Evolutionary conservation across 1,140 invertebrate genomes (phyloP).

Genomic region (Ooceraea biroi): DNA sequence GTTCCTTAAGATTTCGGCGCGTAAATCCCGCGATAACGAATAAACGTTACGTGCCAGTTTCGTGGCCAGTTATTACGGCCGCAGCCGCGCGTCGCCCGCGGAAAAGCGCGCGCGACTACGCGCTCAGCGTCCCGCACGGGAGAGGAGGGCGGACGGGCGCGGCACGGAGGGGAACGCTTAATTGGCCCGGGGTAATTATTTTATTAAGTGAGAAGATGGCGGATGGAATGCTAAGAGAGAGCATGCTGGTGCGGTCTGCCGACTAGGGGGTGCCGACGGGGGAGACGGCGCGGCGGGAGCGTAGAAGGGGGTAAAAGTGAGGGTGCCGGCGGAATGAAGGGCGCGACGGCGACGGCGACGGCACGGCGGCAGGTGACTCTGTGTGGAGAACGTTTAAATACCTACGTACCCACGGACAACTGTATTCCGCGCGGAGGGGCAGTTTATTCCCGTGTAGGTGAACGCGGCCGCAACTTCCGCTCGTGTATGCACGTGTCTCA

Average conservation of each 20-base stretch:
- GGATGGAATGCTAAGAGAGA: slow-evolving; percentile 84
- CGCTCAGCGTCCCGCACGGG: slow-evolving; percentile 19
- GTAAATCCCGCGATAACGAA: slow-evolving; percentile 48
- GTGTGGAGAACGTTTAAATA: slow-evolving; percentile 77
- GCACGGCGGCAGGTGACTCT: slow-evolving; percentile 63
- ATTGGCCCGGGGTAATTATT: slow-evolving; percentile 85
- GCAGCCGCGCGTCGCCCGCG: background rate
- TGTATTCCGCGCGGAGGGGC: slow-evolving; percentile 57
- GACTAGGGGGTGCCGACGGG: slow-evolving; percentile 71
- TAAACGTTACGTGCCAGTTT: slow-evolving; percentile 31
- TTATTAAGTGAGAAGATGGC: slow-evolving; percentile 86
- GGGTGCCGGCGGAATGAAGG: slow-evolving; percentile 22
- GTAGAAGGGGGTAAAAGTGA: slow-evolving; percentile 68
- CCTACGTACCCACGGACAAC: slow-evolving; percentile 68
- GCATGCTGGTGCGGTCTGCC: slow-evolving; percentile 74
- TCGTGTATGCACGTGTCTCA: slow-evolving; percentile 28
- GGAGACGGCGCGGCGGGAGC: slow-evolving; percentile 33
- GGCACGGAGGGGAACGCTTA: slow-evolving; percentile 77
- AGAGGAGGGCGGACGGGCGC: background rate
- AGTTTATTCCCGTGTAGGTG: slow-evolving; percentile 61
- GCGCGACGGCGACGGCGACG: slow-evolving; percentile 54
- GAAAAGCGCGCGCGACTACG: slow-evolving; percentile 6
- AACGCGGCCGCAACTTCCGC: slow-evolving; percentile 67
- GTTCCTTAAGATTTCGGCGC: slow-evolving; percentile 33
- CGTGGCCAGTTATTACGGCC: slow-evolving; percentile 19